Evolutionary conservation across 2,797 vertebrate genomes (phyloP).

Genomic region (Labroides dimidiatus): DNA sequence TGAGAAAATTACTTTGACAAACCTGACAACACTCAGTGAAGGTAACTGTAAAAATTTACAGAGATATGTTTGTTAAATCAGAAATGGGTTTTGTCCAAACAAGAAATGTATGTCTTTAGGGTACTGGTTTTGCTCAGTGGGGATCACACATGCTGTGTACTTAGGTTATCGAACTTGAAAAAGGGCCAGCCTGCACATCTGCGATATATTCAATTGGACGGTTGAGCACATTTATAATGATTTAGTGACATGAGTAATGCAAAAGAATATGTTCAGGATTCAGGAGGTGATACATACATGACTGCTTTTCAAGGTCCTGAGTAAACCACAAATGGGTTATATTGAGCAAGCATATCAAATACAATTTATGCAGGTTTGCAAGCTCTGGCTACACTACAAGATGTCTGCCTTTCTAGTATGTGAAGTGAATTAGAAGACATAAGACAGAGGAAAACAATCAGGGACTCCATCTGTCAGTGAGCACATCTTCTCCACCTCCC

Average conservation of each 20-base stretch:
- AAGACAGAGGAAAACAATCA: constrained; percentile 43
- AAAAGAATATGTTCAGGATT: neutral
- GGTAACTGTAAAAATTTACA: too few relatives aligned
- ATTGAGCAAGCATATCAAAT: neutral
- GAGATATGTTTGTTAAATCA: too few relatives aligned
- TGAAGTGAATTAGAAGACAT: constrained; percentile 18
- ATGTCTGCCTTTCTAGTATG: neutral
- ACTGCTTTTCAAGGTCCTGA: neutral
- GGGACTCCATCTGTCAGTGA: constrained; percentile 41
- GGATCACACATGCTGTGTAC: too few relatives aligned
- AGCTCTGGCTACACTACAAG: constrained; percentile 5
- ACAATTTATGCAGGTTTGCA: neutral
- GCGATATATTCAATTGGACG: too few relatives aligned
- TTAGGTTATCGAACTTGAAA: too few relatives aligned
- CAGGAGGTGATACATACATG: too few relatives aligned
- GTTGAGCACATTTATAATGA: neutral
- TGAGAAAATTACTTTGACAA: too few relatives aligned
- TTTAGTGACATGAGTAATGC: neutral
- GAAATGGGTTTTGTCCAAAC: too few relatives aligned
- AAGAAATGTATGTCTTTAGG: too few relatives aligned
- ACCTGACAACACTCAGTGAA: too few relatives aligned
- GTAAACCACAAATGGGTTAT: neutral
- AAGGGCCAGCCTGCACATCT: too few relatives aligned
- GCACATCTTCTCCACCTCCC: constrained; percentile 30
- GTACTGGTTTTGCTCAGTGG: too few relatives aligned